These are phyloP conservation scores for Cyprinodon diabolis DNA, from an alignment of 2,797 vertebrate species.

Conservation along the genomic window DNA sequence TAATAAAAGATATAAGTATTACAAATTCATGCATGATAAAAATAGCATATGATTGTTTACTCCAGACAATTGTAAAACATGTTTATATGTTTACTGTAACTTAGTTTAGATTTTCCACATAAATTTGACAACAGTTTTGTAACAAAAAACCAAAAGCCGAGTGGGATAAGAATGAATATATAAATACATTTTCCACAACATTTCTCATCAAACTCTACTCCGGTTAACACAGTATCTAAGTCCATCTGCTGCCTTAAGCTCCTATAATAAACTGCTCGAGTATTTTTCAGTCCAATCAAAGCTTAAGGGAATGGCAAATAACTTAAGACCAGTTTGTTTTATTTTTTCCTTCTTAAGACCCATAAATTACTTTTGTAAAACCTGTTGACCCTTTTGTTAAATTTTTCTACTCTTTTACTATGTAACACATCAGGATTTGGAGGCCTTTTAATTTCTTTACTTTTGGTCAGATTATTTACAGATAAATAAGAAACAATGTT, in stretches of 20 bases:
- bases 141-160: background rate
- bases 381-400: background rate
- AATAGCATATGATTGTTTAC: background rate
- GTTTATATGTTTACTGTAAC: too few relatives aligned
- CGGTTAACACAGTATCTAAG: too few relatives aligned
- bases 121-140: constrained; percentile 6
- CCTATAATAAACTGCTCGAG: too few relatives aligned
- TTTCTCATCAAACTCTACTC: too few relatives aligned
- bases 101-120: constrained; percentile 3
- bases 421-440: background rate
- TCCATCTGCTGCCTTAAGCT: too few relatives aligned
- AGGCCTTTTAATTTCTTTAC: background rate
- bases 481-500: background rate
- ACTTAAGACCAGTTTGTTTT: background rate
- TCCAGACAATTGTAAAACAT: background rate
- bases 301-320: background rate
- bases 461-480: background rate
- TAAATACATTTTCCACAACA: too few relatives aligned
- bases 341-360: background rate
- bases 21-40: background rate
- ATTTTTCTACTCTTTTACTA: background rate
- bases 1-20: background rate
- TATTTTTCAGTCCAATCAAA: too few relatives aligned
- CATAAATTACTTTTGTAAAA: background rate
- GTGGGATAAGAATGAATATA: too few relatives aligned